Evolutionary conservation across 2,113 vertebrate species (phyloP), one percentile per base, ranked within the genome.

Genomic region (Pygoscelis antarcticus): DNA sequence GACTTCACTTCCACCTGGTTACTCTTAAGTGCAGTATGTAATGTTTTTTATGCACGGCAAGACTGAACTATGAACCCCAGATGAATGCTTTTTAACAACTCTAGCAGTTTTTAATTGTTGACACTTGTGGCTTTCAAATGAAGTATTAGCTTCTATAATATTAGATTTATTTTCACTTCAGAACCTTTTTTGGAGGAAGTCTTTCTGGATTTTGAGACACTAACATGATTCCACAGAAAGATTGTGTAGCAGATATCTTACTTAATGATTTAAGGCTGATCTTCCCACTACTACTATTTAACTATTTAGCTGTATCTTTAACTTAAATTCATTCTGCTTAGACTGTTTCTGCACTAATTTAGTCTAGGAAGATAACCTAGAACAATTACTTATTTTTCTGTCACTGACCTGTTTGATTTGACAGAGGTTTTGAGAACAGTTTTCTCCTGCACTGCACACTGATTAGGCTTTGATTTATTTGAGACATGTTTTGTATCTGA

Each of bases 401-500:
- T 88, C 89, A 98, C 93, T 96, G 95, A 98, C 90, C 95, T 97
- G 91, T 97, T 98, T 87, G 97, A 91, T 96, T 97, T 97, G 88
- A 92, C 89, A 91, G 97, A 96, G 68, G 83, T 95, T 98, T 97
- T 98, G 90, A 96, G 92, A 44, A 96, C 54, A 83, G 96, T 95
- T 96, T 98, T 98, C 96, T 98, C 98, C 94, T 98, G 96, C 76
- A 89, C 60, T 83, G 86, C 89, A 96, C 86, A 82, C 55, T 76
- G 96, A 96, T 7, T 95, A 57, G 83, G 69, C 57, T 96, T 97
- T 69, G 98, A 95, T 91, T 98, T 98, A 97, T 66, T 96, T 95
- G 98, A 97, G 91, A 97, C 97, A 98, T 97, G 95, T 96, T 97
- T 98, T 96, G 94, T 38, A 93, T 90, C 94, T 16, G 97, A 96